These are phyloP conservation scores for Lasaia peninsularis DNA, from an alignment of 1,140 invertebrate species.

Conservation along the genomic window DNA sequence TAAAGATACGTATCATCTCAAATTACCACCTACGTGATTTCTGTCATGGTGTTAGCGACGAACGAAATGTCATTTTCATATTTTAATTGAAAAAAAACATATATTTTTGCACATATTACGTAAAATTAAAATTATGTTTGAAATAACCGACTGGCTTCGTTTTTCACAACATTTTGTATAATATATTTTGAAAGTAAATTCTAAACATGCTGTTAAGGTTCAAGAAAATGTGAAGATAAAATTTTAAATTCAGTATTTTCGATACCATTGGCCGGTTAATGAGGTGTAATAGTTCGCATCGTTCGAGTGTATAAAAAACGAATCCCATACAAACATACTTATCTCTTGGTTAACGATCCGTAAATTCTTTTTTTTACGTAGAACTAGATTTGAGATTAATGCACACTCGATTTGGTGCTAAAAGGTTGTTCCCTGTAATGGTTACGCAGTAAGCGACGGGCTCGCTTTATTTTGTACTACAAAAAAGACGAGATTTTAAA, in stretches of 20 bases:
- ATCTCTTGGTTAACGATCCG: slow-evolving; percentile 49
- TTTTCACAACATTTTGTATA: neutral
- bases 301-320: slow-evolving; percentile 22
- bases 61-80: no score
- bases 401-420: neutral
- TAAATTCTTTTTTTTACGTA: slow-evolving; percentile 23
- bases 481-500: no score
- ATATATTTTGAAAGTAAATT: neutral
- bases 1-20: no score
- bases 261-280: slow-evolving; percentile 61
- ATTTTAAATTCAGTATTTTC: slow-evolving; percentile 41
- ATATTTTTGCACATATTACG: no score
- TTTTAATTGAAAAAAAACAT: neutral
- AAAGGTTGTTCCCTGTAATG: neutral
- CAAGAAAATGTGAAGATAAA: slow-evolving; percentile 37
- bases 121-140: no score
- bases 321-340: slow-evolving; percentile 43
- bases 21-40: no score
- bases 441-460: neutral
- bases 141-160: no score
- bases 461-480: neutral
- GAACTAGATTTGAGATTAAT: slow-evolving; percentile 1
- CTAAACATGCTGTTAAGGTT: slow-evolving; percentile 1
- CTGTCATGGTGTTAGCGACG: no score
- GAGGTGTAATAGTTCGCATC: slow-evolving; percentile 51